Conservation (phyloP, 2,888 invertebrate genomes). For the Tetranychus piercei region DNA sequence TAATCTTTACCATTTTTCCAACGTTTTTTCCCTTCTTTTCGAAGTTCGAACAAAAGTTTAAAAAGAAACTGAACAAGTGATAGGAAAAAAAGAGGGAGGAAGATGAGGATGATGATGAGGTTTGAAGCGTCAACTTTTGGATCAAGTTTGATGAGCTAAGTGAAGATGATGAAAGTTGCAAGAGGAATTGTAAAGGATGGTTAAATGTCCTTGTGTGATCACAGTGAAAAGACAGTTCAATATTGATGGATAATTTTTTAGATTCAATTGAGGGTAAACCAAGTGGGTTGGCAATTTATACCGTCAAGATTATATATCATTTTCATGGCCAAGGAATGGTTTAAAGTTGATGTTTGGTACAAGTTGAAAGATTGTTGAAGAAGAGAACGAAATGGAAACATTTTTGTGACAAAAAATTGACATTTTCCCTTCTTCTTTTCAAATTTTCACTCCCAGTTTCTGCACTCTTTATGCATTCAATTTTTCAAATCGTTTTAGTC, state of each 20-base stretch:
- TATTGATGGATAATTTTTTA: not conserved
- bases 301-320: not conserved
- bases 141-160: not conserved
- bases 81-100: not conserved
- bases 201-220: not conserved
- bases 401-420: too few relatives aligned
- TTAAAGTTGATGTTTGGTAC: too few relatives aligned
- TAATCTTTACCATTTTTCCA: not conserved
- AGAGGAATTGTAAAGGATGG: not conserved
- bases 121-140: not conserved
- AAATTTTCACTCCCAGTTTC: too few relatives aligned
- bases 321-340: not conserved
- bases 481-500: too few relatives aligned
- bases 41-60: not conserved
- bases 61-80: not conserved
- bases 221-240: not conserved
- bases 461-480: too few relatives aligned
- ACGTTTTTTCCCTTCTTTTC: not conserved
- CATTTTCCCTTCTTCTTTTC: too few relatives aligned
- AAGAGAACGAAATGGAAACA: too few relatives aligned
- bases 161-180: not conserved
- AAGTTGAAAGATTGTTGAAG: too few relatives aligned
- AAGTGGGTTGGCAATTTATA: not conserved
- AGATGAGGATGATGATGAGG: not conserved
- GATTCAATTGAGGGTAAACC: slow-evolving; percentile 1